A percentile compares a stretch with the other conserved stretches of the same genome.
Evolutionary conservation across 2,113 vertebrate species (phyloP).

Genomic region (Channa argus): DNA sequence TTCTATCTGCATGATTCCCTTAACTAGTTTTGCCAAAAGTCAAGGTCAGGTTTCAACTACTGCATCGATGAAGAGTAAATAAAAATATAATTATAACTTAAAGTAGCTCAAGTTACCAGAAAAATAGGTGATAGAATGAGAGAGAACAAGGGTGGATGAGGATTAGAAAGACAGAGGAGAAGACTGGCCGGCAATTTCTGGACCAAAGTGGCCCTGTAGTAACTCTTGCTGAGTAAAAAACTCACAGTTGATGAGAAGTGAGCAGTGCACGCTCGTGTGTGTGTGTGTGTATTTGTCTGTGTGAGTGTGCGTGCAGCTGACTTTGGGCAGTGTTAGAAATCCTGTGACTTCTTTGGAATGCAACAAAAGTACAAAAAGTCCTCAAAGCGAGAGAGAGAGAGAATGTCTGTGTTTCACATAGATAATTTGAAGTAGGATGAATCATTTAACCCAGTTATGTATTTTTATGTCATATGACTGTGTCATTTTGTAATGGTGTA

Average conservation of each 20-base stretch:
- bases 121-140: slow-evolving; percentile 7
- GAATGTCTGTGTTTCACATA: background rate
- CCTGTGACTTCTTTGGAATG: slow-evolving; percentile 55
- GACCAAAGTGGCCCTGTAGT: slow-evolving; percentile 66
- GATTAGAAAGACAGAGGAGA: background rate
- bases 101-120: background rate
- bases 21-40: no score
- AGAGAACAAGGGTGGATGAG: background rate
- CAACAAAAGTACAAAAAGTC: slow-evolving; percentile 37
- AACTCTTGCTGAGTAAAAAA: slow-evolving; percentile 52
- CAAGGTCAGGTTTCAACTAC: no score
- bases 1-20: background rate
- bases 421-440: background rate
- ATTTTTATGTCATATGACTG: background rate
- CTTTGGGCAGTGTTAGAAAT: slow-evolving; percentile 43
- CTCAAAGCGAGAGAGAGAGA: background rate
- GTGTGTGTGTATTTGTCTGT: background rate
- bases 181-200: slow-evolving; percentile 20
- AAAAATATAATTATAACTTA: no score
- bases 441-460: background rate
- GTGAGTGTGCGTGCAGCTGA: slow-evolving; percentile 30
- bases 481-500: no score
- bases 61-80: no score
- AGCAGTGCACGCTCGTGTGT: slow-evolving; percentile 3
- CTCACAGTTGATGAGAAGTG: background rate